These are phyloP conservation scores for Drosophila tristis DNA, from an alignment of 1,140 invertebrate species.

Conservation along the genomic window DNA sequence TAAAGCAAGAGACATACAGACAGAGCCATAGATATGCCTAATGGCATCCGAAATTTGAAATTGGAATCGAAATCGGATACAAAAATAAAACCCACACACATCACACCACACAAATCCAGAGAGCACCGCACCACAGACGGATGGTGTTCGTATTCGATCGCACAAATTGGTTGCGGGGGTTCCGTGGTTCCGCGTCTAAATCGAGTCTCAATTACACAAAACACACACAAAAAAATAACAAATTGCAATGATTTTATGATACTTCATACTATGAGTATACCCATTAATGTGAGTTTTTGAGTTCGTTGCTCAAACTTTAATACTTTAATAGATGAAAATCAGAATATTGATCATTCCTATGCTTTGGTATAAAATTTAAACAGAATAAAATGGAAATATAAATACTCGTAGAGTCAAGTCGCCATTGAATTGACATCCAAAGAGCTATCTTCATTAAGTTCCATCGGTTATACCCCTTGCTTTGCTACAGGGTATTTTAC, in stretches of 20 bases:
- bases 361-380: no score
- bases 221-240: conserved; percentile 12
- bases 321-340: no score
- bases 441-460: no score
- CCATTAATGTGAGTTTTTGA: no score
- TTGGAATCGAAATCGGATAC: conserved; percentile 18
- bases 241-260: neutral
- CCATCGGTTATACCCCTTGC: no score
- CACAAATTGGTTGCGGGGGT: conserved; percentile 49
- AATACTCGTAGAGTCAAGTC: no score
- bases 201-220: conserved; percentile 53
- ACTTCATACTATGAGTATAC: no score
- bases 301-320: no score
- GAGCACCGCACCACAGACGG: neutral
- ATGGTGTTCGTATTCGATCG: neutral
- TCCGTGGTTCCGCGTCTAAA: conserved; percentile 32
- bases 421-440: no score
- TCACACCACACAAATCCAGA: conserved; percentile 3
- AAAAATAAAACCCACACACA: conserved; percentile 45
- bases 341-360: no score
- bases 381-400: no score
- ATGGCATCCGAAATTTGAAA: conserved; percentile 35
- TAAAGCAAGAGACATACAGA: conserved; percentile 29
- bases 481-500: no score
- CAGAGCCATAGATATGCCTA: conserved; percentile 28